Base-by-base conservation (phyloP, 2,113 vertebrate genomes). In the Ictalurus furcatus region DNA sequence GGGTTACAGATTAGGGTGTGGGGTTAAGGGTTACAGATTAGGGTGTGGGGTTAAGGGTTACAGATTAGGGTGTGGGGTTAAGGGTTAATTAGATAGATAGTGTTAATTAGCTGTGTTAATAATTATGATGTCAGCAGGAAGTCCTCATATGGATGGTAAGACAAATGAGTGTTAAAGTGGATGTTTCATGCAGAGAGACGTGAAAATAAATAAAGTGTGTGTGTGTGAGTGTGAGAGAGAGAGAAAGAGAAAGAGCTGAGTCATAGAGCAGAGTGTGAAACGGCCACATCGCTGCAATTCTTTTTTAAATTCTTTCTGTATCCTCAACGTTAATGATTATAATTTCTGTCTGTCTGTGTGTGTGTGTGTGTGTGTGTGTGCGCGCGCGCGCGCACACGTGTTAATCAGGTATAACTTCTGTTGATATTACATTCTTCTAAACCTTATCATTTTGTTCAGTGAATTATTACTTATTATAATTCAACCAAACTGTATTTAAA, bases 231-330 rank as follows among this genome's bases (percentile, higher is more conserved):
- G 59, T 7, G 59, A 48, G 48, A 48, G 48, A 48, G 48, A 9
- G 48, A 52, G 48, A 52, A 0, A 5, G 59, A 23, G 59, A 23
- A 13, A 23, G 21, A 25, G 69, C 85, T 86, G 85, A 86, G 69
- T 86, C 85, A 85, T 37, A 71, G 69, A 74, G 19, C 34, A 11
- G 69, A 40, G 34, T 23, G 30, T 86, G 17, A 58, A 73, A 86
- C 21, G 14, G 54, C 40, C 67, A 34, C 48, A 58, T 11, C 37
- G 30, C 69, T 28, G 67, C 19, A 44, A 34, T 11, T 34, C 2
- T 71, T 71, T 34, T 30, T 48, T 4, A 52, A 81, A n/a, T 19
- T 54, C 54, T 58, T 48, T 81, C 16, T 81, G 14, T 14, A 28
- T 79, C 44, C 84, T 69, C 13, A 23, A 40, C 12, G 16, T 40